Evolutionary conservation across 2,797 vertebrate genomes (phyloP), one percentile per base, ranked within the genome.

Genomic region (Zalophus californianus): DNA sequence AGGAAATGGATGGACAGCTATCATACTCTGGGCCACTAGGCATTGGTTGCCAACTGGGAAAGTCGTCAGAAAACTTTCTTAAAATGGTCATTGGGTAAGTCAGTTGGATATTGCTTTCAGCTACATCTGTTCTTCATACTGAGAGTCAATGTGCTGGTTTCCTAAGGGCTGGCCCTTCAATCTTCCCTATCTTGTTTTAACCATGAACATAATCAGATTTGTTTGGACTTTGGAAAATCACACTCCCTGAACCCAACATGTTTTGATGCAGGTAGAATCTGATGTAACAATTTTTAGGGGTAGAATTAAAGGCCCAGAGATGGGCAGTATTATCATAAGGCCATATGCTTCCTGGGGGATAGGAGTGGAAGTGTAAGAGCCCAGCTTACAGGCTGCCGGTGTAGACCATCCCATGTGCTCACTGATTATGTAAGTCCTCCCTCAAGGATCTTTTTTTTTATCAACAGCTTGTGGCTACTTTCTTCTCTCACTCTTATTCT

Each of bases 191-290:
- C 64, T 92, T 90, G 18, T 68, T 92, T 84, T 86, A 70, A 83
- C 79, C n/a, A 60, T 70, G 56, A 93, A 56, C 27, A 66, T 41
- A 89, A 79, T 96, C 77, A 86, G n/a, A 52, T 52, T 58, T 84
- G 3, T 56, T 38, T 85, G 29, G 52, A 89, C 35, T 88, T 73
- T 68, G 27, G 29, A 82, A 97, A 92, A 91, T 86, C 44, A 64
- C 2, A 32, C 15, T 78, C 20, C 25, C 3, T 58, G 18, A 90
- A 50, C 16, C 64, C 68, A 78, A 0, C 41, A 18, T 92, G 83
- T 41, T 79, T 97, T 87, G 44, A 54, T 41, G 12, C 9, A 91
- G 23, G n/a, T 86, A 16, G 90, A 88, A 72, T 86, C 25, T n/a
- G 2, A 92, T 86, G 35, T 79, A 85, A 83, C 1, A 50, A 66